phyloP scores from a whole-genome alignment of 2,888 invertebrate species.

The Buathra laborator region DNA sequence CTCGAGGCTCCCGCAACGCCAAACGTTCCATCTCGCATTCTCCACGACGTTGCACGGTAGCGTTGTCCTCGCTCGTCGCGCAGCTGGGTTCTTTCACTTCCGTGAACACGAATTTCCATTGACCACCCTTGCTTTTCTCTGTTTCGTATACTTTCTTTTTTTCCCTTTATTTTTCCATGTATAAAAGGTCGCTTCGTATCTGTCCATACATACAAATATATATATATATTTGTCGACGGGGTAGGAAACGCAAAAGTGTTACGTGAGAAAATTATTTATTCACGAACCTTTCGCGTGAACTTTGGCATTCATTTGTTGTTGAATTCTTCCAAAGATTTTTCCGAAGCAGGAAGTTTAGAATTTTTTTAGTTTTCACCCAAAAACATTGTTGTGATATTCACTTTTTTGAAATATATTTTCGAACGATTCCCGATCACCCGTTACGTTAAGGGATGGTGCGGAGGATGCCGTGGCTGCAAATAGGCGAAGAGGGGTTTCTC shows the following conservation, averaged over 20 bases:
- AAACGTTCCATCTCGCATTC: slow-evolving; percentile 4
- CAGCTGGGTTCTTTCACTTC: slow-evolving; percentile 64
- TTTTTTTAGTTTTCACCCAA: slow-evolving; percentile 14
- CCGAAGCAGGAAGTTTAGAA: background rate
- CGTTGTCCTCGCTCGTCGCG: slow-evolving; percentile 39
- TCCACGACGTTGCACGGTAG: background rate
- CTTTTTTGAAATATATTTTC: background rate
- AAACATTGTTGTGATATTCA: slow-evolving; percentile 1
- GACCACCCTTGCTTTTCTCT: slow-evolving; percentile 50
- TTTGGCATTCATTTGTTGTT: background rate
- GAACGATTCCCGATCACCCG: slow-evolving; percentile 76
- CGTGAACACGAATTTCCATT: slow-evolving; percentile 60
- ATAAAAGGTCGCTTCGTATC: background rate
- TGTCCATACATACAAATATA: background rate
- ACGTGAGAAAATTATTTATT: background rate
- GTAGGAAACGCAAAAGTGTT: background rate
- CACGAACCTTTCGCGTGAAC: background rate
- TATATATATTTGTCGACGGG: background rate
- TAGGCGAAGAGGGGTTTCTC: slow-evolving; percentile 70
- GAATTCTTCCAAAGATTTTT: background rate
- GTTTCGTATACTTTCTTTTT: slow-evolving; percentile 17
- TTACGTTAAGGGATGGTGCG: slow-evolving; percentile 66
- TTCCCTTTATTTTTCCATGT: slow-evolving; percentile 11
- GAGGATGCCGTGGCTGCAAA: slow-evolving; percentile 71
- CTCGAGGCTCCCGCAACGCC: slow-evolving; percentile 11